Evolutionary conservation across 2,888 invertebrate genomes (phyloP), one percentile per base, ranked within the genome.

Genomic region (Hyles lineata): DNA sequence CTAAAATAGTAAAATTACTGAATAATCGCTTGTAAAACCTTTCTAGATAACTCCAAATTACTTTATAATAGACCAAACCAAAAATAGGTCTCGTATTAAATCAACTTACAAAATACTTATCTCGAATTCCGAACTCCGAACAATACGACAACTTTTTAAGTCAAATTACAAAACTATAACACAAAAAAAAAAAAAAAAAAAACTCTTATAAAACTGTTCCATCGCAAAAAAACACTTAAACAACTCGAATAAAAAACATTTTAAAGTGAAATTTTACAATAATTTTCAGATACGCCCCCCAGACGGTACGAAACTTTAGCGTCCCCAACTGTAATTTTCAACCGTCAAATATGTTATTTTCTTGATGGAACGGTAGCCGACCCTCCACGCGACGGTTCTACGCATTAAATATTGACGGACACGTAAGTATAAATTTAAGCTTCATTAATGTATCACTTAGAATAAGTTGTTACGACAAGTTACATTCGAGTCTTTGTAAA

Each of bases 371-470:
- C 50, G 23, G 43, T 17, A 23, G 43, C 43, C 50, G 21, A 43
- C 43, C 50, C 50, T 50, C 15, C 50, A 50, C 50, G 43, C 67
- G 17, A 67, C 43, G 67, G 23, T 50, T 67, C 50, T 21, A 7
- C 15, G 17, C 67, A 67, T 67, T 67, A 67, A 67, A 67, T 67
- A 67, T 67, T 67, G 67, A 67, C 15, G 67, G 67, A 43, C 50
- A 25, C 6, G 67, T 67, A 23, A 67, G 67, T 50, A 23, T 21
- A 50, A 50, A 50, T 67, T 67, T 50, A 67, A 15, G 67, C 43
- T 43, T 67, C 67, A 67, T 67, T 67, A 67, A 67, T 67, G 43
- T 67, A 21, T 6, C 43, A 63, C 63, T 63, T 43, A 50, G 69
- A 21, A 60, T 19, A 70, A 72, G 72, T 72, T 43, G 62, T 23